phyloP scores from a whole-genome alignment of 2,888 invertebrate species.

The Andrena fulva region DNA sequence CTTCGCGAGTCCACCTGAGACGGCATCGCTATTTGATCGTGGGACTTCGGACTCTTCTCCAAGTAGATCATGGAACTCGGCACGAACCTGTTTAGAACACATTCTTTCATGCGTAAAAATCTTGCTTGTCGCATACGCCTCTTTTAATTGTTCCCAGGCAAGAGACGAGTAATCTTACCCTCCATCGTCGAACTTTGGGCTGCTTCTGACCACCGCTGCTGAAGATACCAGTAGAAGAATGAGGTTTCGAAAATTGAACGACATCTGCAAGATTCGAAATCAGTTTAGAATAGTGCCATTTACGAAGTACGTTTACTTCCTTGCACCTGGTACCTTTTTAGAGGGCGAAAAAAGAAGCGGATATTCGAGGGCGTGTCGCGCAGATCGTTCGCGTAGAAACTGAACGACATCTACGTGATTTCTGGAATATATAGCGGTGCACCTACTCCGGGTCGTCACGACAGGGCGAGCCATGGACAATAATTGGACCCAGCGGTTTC shows the following conservation, averaged over 20 bases:
- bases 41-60: conserved; percentile 76
- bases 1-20: conserved; percentile 72
- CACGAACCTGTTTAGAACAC: conserved; percentile 81
- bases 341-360: neutral
- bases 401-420: conserved; percentile 66
- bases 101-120: neutral
- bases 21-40: conserved; percentile 80
- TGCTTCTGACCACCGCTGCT: conserved; percentile 65
- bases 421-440: conserved; percentile 79
- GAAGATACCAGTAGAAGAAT: conserved; percentile 29
- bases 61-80: conserved; percentile 83
- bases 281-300: neutral
- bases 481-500: conserved; percentile 82
- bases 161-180: conserved; percentile 73
- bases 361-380: conserved; percentile 25
- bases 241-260: conserved; percentile 28
- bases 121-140: neutral
- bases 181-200: conserved; percentile 80
- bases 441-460: conserved; percentile 71
- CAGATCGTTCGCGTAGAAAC: conserved; percentile 63
- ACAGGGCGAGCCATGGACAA: conserved; percentile 71
- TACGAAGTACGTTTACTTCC: neutral
- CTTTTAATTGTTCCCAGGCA: neutral
- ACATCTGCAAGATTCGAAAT: conserved; percentile 66
- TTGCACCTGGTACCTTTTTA: conserved; percentile 21